These are phyloP conservation scores for Babyrousa celebensis DNA, from an alignment of 2,797 vertebrate species.

Conservation along the genomic window DNA sequence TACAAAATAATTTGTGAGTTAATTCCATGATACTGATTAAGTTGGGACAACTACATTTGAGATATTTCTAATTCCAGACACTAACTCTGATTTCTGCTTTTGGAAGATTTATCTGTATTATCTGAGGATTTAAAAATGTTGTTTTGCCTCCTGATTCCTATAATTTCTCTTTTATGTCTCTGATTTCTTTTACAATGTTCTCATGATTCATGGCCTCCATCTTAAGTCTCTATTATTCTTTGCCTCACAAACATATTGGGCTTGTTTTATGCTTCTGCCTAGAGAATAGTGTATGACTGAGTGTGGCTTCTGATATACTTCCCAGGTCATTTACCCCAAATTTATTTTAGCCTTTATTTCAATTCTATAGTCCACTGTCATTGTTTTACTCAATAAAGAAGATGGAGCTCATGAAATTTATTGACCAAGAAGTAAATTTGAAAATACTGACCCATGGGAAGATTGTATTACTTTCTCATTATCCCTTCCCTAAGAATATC, in stretches of 20 bases:
- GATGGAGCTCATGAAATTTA: constrained; percentile 62
- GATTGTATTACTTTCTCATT: constrained; percentile 72
- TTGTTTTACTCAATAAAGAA: constrained; percentile 76
- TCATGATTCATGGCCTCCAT: constrained; percentile 17
- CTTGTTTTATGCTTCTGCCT: constrained; percentile 57
- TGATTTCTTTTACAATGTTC: constrained; percentile 64
- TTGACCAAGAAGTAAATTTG: constrained; percentile 78
- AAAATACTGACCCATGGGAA: constrained; percentile 67
- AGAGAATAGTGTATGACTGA: constrained; percentile 52
- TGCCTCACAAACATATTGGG: constrained; percentile 55
- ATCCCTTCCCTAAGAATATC: constrained; percentile 50
- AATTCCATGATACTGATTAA: constrained; percentile 66
- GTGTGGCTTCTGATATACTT: constrained; percentile 35
- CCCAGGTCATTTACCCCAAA: constrained; percentile 64
- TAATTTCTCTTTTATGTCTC: constrained; percentile 65
- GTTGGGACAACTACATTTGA: constrained; percentile 40
- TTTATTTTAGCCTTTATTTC: constrained; percentile 73
- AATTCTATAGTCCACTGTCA: constrained; percentile 34
- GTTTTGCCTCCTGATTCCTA: constrained; percentile 22
- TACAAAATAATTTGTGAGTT: constrained; percentile 53
- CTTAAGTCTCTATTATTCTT: constrained; percentile 54
- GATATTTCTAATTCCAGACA: constrained; percentile 12
- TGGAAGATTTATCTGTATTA: constrained; percentile 18
- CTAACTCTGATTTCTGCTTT: constrained; percentile 57
- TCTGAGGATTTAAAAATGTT: constrained; percentile 26